These are phyloP conservation scores for Trissoscelio sp. DNA, from an alignment of 2,888 invertebrate genomes.

Conservation along the genomic window DNA sequence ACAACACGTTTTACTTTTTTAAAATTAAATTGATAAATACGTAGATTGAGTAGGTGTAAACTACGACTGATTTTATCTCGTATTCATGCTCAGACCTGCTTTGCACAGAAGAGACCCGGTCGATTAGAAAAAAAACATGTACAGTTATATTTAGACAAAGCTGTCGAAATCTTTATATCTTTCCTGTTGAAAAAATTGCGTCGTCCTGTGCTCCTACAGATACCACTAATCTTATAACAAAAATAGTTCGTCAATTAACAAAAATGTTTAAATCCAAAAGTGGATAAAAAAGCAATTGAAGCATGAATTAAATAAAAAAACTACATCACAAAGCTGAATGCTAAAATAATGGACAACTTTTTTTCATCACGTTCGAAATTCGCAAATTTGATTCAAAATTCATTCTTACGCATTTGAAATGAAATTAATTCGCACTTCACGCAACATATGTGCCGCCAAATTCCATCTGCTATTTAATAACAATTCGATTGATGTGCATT, in stretches of 20 bases:
- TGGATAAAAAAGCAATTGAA: background rate
- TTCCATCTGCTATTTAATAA: slow-evolving; percentile 44
- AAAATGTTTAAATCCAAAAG: background rate
- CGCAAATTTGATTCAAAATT: slow-evolving; percentile 1
- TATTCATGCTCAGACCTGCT: slow-evolving; percentile 11
- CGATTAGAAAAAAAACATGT: background rate
- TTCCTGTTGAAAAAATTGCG: background rate
- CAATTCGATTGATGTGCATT: slow-evolving; percentile 45
- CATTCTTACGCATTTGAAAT: slow-evolving; percentile 19
- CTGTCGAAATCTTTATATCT: slow-evolving; percentile 1
- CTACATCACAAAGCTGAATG: too few species aligned
- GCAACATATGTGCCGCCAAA: slow-evolving; percentile 19
- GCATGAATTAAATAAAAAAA: slow-evolving; percentile 3
- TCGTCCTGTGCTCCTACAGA: too few species aligned
- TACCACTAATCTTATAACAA: background rate
- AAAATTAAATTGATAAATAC: too few species aligned
- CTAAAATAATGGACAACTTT: slow-evolving; percentile 24
- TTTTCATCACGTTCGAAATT: background rate
- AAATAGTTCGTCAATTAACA: slow-evolving; percentile 4
- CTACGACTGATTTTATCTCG: slow-evolving; percentile 16
- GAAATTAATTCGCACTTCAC: slow-evolving; percentile 41
- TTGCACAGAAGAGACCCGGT: slow-evolving; percentile 5
- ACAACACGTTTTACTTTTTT: too few species aligned
- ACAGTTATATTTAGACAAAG: slow-evolving; percentile 13
- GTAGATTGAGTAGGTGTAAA: slow-evolving; percentile 20